phyloP scores from a whole-genome alignment of 2,888 invertebrate species.

The Eilema caniola region DNA sequence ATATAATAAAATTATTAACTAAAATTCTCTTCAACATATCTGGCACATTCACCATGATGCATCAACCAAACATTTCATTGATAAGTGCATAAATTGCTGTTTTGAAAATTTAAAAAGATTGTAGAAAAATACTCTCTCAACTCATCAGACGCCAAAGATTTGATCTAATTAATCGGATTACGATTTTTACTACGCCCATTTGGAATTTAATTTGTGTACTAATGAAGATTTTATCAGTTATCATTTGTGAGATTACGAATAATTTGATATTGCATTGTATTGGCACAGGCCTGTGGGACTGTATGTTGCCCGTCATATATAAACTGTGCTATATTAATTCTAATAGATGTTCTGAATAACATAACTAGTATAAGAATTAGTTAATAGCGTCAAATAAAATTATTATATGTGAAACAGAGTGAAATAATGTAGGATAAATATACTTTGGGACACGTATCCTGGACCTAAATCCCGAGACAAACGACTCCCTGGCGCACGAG shows the following conservation, averaged over 20 bases:
- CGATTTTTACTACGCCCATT: slow-evolving; percentile 70
- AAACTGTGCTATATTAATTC: slow-evolving; percentile 18
- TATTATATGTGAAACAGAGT: slow-evolving; percentile 35
- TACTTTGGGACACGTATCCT: no score
- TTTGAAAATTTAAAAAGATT: slow-evolving; percentile 82
- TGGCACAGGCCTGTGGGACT: slow-evolving; percentile 21
- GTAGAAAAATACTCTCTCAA: slow-evolving; percentile 86
- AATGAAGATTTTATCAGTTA: slow-evolving; percentile 62
- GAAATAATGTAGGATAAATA: slow-evolving; percentile 34
- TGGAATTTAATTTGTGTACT: slow-evolving; percentile 60
- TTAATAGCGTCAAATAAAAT: slow-evolving; percentile 37
- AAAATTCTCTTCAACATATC: slow-evolving; percentile 86
- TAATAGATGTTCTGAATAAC: slow-evolving; percentile 23
- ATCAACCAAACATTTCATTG: slow-evolving; percentile 83
- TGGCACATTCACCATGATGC: slow-evolving; percentile 84
- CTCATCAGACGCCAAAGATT: slow-evolving; percentile 76
- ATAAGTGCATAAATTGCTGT: slow-evolving; percentile 82
- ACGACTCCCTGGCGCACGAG: no score
- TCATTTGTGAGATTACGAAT: slow-evolving; percentile 78
- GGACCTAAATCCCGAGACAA: no score
- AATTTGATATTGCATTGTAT: slow-evolving; percentile 40
- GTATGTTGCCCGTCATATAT: slow-evolving; percentile 15
- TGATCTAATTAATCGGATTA: slow-evolving; percentile 74
- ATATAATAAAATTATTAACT: slow-evolving; percentile 87
- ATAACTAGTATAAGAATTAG: slow-evolving; percentile 19